phyloP scores from a whole-genome alignment of 2,797 vertebrate genomes.

The Falco rusticolus region DNA sequence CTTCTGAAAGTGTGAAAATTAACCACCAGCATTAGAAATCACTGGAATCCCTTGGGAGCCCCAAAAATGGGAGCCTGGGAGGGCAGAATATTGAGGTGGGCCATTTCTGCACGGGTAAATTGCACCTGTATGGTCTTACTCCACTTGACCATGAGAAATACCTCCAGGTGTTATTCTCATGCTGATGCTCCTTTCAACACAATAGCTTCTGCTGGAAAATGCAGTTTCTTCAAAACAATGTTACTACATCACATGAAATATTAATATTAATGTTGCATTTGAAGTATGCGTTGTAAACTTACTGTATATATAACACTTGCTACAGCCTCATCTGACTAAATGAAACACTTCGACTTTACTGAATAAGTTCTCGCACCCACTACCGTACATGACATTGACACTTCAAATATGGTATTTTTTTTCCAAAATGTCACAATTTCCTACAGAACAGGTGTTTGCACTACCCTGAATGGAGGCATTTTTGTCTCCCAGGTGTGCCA shows the following conservation, averaged over 20 bases:
- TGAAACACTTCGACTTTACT: not conserved
- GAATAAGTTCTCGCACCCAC: not conserved
- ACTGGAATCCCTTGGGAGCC: slow-evolving; percentile 29
- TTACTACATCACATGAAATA: not conserved
- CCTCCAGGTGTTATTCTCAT: slow-evolving; percentile 43
- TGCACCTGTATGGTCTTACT: slow-evolving; percentile 11
- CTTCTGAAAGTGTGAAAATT: not conserved
- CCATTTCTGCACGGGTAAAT: not conserved
- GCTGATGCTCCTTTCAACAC: not conserved
- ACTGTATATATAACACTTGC: not conserved
- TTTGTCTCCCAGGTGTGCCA: too few relatives aligned
- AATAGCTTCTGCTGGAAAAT: not conserved
- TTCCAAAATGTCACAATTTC: not conserved
- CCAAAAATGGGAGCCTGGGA: not conserved
- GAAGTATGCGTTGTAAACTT: not conserved
- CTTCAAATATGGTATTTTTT: not conserved
- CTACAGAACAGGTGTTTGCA: not conserved
- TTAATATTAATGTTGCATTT: not conserved
- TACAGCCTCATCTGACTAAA: not conserved
- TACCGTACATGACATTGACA: fast-evolving
- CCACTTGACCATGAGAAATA: slow-evolving; percentile 51
- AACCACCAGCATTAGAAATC: slow-evolving; percentile 1
- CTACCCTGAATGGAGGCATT: not conserved
- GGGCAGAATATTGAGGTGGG: not conserved
- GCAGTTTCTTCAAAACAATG: not conserved